These are phyloP conservation scores for Elmis aenea DNA, from an alignment of 2,888 invertebrate genomes.

Conservation along the genomic window DNA sequence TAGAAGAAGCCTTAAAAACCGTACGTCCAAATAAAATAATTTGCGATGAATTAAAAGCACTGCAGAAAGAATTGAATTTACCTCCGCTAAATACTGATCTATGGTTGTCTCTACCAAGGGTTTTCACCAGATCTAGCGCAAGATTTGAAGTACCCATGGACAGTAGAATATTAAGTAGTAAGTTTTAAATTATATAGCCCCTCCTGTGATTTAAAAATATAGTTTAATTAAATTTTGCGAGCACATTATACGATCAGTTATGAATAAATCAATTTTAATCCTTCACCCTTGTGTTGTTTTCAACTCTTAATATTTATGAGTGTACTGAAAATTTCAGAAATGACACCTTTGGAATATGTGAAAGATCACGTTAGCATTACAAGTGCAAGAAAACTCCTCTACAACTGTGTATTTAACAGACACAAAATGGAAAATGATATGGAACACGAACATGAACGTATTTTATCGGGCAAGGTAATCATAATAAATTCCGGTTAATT, in stretches of 20 bases:
- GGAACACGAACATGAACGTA: constrained; percentile 35
- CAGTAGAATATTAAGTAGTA: constrained; percentile 51
- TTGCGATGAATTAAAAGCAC: constrained; percentile 50
- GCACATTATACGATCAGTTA: too few species aligned
- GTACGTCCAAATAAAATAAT: constrained; percentile 38
- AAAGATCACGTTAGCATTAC: constrained; percentile 61
- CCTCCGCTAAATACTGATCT: constrained; percentile 52
- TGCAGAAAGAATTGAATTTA: constrained; percentile 50
- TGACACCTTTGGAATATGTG: constrained; percentile 68
- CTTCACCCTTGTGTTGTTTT: too few species aligned
- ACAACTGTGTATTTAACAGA: constrained; percentile 53
- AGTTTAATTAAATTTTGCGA: too few species aligned
- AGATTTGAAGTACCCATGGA: constrained; percentile 73
- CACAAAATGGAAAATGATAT: constrained; percentile 37
- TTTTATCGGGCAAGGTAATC: constrained; percentile 49
- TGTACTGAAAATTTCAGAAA: too few species aligned
- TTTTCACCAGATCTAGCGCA: constrained; percentile 69
- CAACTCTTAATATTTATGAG: too few species aligned
- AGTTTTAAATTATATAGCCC: too few species aligned
- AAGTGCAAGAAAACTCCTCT: constrained; percentile 54
- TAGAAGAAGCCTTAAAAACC: constrained; percentile 62
- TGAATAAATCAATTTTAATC: too few species aligned
- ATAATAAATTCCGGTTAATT: constrained; percentile 4
- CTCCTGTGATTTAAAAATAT: too few species aligned
- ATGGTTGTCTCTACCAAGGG: constrained; percentile 64